These are phyloP conservation scores for Smutsia temminckii DNA, from an alignment of 2,797 vertebrate genomes.

Conservation along the genomic window DNA sequence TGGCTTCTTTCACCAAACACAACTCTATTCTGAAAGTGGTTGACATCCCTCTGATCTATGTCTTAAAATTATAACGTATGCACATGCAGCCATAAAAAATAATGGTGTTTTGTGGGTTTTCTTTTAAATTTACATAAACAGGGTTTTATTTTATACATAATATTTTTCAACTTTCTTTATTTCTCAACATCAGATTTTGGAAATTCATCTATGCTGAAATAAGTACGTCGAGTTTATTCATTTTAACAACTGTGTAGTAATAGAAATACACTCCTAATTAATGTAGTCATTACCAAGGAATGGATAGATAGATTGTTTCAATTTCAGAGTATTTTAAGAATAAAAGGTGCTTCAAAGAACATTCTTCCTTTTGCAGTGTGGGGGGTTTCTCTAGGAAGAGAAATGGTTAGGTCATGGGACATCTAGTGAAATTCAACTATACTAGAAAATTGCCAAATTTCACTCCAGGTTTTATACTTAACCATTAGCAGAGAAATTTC, in stretches of 20 bases:
- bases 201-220: background rate
- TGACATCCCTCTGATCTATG: background rate
- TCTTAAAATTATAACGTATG: slow-evolving; percentile 8
- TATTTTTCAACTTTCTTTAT: background rate
- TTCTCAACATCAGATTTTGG: background rate
- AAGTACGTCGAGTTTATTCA: background rate
- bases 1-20: background rate
- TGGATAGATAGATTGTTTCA: background rate
- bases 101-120: background rate
- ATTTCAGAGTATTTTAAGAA: background rate
- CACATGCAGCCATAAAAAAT: background rate
- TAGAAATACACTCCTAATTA: background rate
- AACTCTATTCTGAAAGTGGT: background rate
- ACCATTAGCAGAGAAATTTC: background rate
- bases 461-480: background rate
- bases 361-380: background rate
- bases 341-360: background rate
- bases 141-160: background rate
- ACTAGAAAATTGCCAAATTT: background rate
- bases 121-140: background rate
- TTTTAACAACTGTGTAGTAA: background rate
- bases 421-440: background rate
- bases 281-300: background rate
- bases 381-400: background rate
- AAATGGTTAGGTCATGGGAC: background rate